phyloP scores from a whole-genome alignment of 2,888 invertebrate genomes.

The Synanthedon vespiformis region DNA sequence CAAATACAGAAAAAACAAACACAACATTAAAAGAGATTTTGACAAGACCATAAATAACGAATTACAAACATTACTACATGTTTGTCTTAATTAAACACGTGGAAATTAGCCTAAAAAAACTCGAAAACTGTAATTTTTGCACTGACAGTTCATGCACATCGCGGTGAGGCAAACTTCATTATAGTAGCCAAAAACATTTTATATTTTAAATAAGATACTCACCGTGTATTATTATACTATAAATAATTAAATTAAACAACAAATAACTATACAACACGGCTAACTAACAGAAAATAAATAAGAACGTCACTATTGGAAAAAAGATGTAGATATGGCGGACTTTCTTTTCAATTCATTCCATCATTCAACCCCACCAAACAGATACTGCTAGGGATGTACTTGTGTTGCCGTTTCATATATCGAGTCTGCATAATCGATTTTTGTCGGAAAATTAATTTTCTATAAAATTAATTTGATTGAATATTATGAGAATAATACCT shows the following conservation, averaged over 20 bases:
- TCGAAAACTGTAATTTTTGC: slow-evolving; percentile 43
- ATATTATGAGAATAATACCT: too few relatives aligned
- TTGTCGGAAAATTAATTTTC: too few relatives aligned
- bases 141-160: slow-evolving; percentile 57
- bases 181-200: slow-evolving; percentile 31
- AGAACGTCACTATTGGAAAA: slow-evolving; percentile 59
- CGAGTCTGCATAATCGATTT: too few relatives aligned
- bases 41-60: background rate
- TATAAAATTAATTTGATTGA: too few relatives aligned
- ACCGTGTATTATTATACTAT: slow-evolving; percentile 52
- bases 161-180: slow-evolving; percentile 40
- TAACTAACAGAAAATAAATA: slow-evolving; percentile 59
- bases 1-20: too few relatives aligned
- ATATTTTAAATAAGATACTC: slow-evolving; percentile 31
- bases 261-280: slow-evolving; percentile 51
- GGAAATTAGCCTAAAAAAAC: slow-evolving; percentile 21
- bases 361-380: slow-evolving; percentile 20
- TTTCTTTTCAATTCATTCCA: slow-evolving; percentile 50
- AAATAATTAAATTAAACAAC: slow-evolving; percentile 59
- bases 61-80: background rate
- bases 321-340: slow-evolving; percentile 59
- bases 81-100: slow-evolving; percentile 15
- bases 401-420: too few relatives aligned
- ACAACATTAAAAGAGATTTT: background rate
- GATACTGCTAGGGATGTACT: too few relatives aligned